phyloP scores from a whole-genome alignment of 1,140 invertebrate genomes.

The Drosophila busckii region DNA sequence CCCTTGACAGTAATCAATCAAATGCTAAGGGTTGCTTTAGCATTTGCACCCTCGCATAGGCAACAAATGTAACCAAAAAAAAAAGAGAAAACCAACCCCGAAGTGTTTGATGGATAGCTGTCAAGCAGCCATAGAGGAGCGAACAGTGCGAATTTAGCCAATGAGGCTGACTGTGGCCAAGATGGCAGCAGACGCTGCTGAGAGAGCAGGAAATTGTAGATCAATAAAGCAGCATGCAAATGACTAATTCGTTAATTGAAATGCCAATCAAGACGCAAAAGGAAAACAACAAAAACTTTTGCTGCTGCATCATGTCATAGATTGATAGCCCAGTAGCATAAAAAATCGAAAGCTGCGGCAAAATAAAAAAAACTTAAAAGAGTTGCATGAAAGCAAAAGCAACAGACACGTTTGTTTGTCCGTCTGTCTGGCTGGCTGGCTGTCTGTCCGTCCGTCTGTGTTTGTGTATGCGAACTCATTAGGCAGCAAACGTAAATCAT shows the following conservation, averaged over 20 bases:
- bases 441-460: constrained; percentile 12
- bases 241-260: constrained; percentile 56
- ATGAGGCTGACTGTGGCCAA: constrained; percentile 9
- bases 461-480: constrained; percentile 62
- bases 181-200: constrained; percentile 5
- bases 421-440: neutral
- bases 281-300: constrained; percentile 6
- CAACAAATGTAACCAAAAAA: too few species aligned
- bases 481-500: constrained; percentile 72
- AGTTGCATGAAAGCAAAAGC: constrained; percentile 59
- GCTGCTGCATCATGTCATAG: constrained; percentile 50
- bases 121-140: constrained; percentile 14
- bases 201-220: constrained; percentile 16
- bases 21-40: constrained; percentile 31
- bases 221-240: constrained; percentile 39
- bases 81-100: constrained; percentile 39
- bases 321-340: constrained; percentile 42
- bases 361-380: too few species aligned
- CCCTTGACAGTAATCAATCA: constrained; percentile 43
- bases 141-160: constrained; percentile 3
- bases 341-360: constrained; percentile 29
- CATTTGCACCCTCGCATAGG: neutral
- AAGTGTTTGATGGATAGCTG: constrained; percentile 59
- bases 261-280: constrained; percentile 44
- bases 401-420: neutral